phyloP scores from a whole-genome alignment of 2,888 invertebrate species.

The Xestia ashworthii region DNA sequence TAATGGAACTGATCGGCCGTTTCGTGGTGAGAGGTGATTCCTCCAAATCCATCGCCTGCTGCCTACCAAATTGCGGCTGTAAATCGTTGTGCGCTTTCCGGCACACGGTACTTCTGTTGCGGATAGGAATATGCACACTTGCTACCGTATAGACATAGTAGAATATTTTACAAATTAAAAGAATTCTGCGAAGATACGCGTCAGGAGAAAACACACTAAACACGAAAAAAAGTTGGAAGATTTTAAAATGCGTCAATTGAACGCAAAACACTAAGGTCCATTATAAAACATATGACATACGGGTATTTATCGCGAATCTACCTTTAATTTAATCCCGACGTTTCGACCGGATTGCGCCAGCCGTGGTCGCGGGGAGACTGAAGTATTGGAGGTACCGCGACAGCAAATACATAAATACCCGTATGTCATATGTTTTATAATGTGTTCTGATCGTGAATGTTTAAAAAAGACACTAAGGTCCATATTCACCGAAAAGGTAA shows the following conservation, averaged over 20 bases:
- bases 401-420: no score
- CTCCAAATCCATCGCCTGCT: neutral
- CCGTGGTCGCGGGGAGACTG: no score
- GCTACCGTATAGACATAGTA: neutral
- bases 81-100: neutral
- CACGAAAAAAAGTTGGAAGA: neutral
- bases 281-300: no score
- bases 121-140: neutral
- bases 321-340: no score
- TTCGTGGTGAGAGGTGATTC: neutral
- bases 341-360: no score
- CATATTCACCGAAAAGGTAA: no score
- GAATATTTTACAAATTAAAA: neutral
- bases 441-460: no score
- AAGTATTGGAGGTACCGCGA: no score
- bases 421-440: no score
- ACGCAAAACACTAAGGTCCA: constrained; percentile 53
- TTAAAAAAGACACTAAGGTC: no score
- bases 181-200: neutral
- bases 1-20: neutral
- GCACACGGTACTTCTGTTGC: neutral
- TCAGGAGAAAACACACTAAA: neutral
- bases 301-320: no score
- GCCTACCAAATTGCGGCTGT: neutral
- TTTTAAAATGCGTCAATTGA: neutral